Percentiles rank a stretch among this genome's conserved stretches.
phyloP scores from a whole-genome alignment of 2,113 vertebrate species.

The Nycticorax nycticorax region DNA sequence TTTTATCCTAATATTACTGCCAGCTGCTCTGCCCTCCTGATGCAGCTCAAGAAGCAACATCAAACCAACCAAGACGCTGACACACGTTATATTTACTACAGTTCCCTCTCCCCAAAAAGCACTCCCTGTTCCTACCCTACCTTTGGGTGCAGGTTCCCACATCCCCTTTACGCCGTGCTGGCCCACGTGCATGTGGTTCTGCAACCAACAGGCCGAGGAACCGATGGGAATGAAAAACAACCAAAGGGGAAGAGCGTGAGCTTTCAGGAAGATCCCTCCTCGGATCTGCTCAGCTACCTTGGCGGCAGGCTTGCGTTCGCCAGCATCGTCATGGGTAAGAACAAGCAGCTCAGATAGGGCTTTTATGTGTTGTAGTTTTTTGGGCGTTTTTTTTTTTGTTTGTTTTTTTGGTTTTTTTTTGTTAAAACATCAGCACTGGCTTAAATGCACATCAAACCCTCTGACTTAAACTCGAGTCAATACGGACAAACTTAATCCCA shows the following conservation, averaged over 20 bases:
- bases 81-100: fast-evolving
- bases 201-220: fast-evolving
- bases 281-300: neutral
- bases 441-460: neutral
- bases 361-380: neutral
- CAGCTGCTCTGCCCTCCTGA: neutral
- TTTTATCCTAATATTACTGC: neutral
- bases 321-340: neutral
- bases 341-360: neutral
- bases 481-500: neutral
- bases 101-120: neutral
- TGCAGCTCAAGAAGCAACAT: neutral
- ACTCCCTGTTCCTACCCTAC: neutral
- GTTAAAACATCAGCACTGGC: neutral
- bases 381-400: too few relatives aligned
- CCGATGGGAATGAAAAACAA: neutral
- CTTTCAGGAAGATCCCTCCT: neutral
- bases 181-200: fast-evolving
- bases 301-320: neutral
- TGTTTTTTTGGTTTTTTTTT: neutral
- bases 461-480: neutral
- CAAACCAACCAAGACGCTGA: neutral
- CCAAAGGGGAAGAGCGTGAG: neutral
- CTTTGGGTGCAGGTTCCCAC: neutral
- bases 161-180: neutral